A percentile compares a stretch with the other conserved stretches of the same genome.
These are phyloP conservation scores for Parnassius glacialis DNA, from an alignment of 2,888 invertebrate species.

Conservation along the genomic window DNA sequence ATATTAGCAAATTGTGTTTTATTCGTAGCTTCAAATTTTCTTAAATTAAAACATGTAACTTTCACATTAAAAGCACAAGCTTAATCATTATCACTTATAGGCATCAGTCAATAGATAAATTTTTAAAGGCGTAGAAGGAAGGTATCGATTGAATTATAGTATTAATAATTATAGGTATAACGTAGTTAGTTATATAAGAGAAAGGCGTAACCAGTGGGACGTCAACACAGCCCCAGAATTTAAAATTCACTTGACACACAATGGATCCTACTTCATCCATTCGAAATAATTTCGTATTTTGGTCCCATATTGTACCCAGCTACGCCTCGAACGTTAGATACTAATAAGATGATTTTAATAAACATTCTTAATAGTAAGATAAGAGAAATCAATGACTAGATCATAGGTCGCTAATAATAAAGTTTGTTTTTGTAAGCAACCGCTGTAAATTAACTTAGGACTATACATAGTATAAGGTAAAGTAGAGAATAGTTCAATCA, in stretches of 20 bases:
- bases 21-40: constrained; percentile 66
- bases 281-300: constrained; percentile 47
- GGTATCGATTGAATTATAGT: constrained; percentile 52
- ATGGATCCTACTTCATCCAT: constrained; percentile 52
- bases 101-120: constrained; percentile 71
- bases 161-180: constrained; percentile 31
- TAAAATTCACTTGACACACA: constrained; percentile 45
- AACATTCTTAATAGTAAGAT: constrained; percentile 42
- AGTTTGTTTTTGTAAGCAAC: constrained; percentile 25
- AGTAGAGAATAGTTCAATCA: constrained; percentile 6
- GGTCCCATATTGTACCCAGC: constrained; percentile 70
- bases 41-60: constrained; percentile 69
- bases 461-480: constrained; percentile 20
- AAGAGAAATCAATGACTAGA: constrained; percentile 47
- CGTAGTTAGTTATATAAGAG: constrained; percentile 30
- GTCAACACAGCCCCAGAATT: constrained; percentile 51
- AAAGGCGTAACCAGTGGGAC: constrained; percentile 77
- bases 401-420: constrained; percentile 33
- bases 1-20: constrained; percentile 64
- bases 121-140: constrained; percentile 67
- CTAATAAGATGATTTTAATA: constrained; percentile 37
- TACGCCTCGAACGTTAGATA: constrained; percentile 61
- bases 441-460: constrained; percentile 18
- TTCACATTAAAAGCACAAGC: constrained; percentile 80
- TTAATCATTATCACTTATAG: constrained; percentile 72